A percentile compares a stretch with the other conserved stretches of the same genome.
These are phyloP conservation scores for Podabrus alpinus DNA, from an alignment of 2,888 invertebrate genomes.

Conservation along the genomic window DNA sequence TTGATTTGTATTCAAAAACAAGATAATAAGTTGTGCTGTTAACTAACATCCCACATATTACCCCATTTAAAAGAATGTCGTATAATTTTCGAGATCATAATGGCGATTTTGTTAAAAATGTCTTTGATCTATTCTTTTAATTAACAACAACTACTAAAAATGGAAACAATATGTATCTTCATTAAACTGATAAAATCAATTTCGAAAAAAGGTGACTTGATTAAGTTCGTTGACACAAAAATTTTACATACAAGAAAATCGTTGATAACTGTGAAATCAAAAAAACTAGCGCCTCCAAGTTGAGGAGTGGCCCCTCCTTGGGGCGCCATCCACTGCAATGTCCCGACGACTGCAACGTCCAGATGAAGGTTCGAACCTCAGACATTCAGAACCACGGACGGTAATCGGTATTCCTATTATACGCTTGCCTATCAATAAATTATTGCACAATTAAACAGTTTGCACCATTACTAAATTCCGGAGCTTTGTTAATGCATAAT, in stretches of 20 bases:
- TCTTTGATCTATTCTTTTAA: conserved; percentile 3
- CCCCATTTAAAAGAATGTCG: conserved; percentile 1
- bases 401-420: background rate
- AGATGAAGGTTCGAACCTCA: background rate
- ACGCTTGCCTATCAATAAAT: background rate
- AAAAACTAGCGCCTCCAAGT: background rate
- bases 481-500: background rate
- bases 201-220: background rate
- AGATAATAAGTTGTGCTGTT: background rate
- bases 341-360: background rate
- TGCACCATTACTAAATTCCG: background rate
- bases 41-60: conserved; percentile 1
- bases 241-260: background rate
- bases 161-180: conserved; percentile 3
- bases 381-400: background rate
- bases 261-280: background rate
- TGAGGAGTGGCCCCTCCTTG: background rate
- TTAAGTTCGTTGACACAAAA: background rate
- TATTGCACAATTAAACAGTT: background rate
- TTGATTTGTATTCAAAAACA: conserved; percentile 1
- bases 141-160: conserved; percentile 1
- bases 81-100: conserved; percentile 1
- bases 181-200: conserved; percentile 1
- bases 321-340: background rate
- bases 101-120: conserved; percentile 3